Percentiles rank a stretch among this genome's conserved stretches.
Evolutionary conservation across 2,797 vertebrate genomes (phyloP).

Genomic region (Gambusia yucatana): DNA sequence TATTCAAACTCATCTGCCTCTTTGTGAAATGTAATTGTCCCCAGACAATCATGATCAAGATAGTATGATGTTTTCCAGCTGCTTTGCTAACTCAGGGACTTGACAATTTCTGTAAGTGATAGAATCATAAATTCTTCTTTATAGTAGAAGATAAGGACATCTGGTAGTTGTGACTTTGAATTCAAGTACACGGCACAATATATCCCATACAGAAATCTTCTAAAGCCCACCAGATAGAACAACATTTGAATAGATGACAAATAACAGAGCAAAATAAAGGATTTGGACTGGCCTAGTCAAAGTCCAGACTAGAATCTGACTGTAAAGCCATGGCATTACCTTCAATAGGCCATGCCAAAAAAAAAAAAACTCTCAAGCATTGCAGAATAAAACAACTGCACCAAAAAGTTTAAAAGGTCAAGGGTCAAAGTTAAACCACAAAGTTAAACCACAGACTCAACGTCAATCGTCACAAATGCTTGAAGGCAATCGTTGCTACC

Average conservation of each 20-base stretch:
- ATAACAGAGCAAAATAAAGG: not conserved
- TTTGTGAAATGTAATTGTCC: not conserved
- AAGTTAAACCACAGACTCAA: not conserved
- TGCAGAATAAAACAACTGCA: not conserved
- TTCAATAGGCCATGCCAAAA: not conserved
- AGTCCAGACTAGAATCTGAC: not conserved
- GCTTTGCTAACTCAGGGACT: not conserved
- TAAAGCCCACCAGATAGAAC: not conserved
- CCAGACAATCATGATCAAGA: not conserved
- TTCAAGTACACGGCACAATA: not conserved
- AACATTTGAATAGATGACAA: not conserved
- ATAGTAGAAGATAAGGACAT: not conserved
- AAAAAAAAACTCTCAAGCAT: not conserved
- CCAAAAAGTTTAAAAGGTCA: not conserved
- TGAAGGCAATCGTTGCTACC: not conserved
- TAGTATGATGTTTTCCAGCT: not conserved
- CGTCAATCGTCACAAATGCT: not conserved
- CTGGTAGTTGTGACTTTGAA: not conserved
- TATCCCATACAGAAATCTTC: not conserved
- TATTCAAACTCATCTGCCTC: not conserved
- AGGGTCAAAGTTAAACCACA: not conserved
- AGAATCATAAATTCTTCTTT: not conserved
- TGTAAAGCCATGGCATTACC: not conserved
- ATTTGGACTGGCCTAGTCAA: not conserved
- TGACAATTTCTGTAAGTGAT: not conserved